Percentiles rank a stretch among this genome's conserved stretches.
These are phyloP conservation scores for Hafferia zeledoni DNA, from an alignment of 2,797 vertebrate species.

Conservation along the genomic window DNA sequence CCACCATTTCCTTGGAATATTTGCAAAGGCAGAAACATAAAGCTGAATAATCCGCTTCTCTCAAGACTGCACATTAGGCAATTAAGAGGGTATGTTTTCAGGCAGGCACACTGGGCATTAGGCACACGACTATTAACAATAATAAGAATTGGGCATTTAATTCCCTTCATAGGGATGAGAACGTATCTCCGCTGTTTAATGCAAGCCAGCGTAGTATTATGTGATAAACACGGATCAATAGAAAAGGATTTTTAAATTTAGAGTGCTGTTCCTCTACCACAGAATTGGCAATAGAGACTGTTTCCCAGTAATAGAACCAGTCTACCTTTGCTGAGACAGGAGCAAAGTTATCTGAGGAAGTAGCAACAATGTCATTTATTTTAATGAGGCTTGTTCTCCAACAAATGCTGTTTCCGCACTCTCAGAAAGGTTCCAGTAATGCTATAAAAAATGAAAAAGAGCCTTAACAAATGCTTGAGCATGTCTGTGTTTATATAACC, in stretches of 20 bases:
- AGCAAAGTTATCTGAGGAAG: constrained; percentile 49
- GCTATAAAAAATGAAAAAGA: constrained; percentile 3
- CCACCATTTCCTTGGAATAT: constrained; percentile 20
- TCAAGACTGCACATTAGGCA: constrained; percentile 56
- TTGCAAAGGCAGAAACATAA: constrained; percentile 53
- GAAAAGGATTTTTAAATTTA: constrained; percentile 68
- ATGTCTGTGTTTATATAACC: constrained; percentile 4
- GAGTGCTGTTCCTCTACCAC: constrained; percentile 35
- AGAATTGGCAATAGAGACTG: constrained; percentile 40
- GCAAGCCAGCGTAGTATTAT: constrained; percentile 21
- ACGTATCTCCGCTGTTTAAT: constrained; percentile 41
- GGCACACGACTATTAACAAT: constrained; percentile 40
- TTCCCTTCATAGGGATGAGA: constrained; percentile 61
- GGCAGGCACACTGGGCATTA: constrained; percentile 35
- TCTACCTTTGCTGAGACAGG: constrained; percentile 60
- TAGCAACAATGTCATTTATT: constrained; percentile 42
- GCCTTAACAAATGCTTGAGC: not conserved
- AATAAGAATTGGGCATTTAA: constrained; percentile 66
- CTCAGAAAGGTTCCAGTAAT: constrained; percentile 35
- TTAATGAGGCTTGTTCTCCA: constrained; percentile 62
- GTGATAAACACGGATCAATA: constrained; percentile 63
- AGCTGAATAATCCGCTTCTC: constrained; percentile 60
- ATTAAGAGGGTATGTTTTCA: constrained; percentile 58
- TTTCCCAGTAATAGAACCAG: constrained; percentile 53
- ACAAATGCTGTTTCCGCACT: constrained; percentile 32